phyloP scores from a whole-genome alignment of 2,888 invertebrate species.

The Podotricha telesiphe region DNA sequence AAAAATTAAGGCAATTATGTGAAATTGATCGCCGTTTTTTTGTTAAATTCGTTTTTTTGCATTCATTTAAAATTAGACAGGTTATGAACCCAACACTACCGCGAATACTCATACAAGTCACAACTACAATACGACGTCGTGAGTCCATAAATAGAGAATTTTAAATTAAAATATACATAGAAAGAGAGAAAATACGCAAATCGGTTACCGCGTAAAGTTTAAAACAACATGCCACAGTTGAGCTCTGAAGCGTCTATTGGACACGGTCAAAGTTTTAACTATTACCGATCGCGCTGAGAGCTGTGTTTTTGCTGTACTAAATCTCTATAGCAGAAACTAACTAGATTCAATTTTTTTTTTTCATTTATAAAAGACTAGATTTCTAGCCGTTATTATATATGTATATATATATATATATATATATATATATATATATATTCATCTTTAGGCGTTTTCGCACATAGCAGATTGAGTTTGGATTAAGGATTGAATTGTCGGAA shows the following conservation, averaged over 20 bases:
- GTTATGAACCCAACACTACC: too few relatives aligned
- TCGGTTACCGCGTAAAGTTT: not conserved
- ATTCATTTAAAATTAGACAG: too few relatives aligned
- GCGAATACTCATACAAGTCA: not conserved
- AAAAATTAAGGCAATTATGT: too few relatives aligned
- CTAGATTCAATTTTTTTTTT: not conserved
- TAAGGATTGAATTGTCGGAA: too few relatives aligned
- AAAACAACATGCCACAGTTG: not conserved
- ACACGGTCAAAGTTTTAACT: conserved; percentile 19
- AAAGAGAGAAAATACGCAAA: conserved; percentile 6
- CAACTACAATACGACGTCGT: not conserved
- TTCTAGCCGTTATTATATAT: too few relatives aligned
- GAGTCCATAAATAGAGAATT: not conserved
- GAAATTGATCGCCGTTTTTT: too few relatives aligned
- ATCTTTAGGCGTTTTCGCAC: too few relatives aligned
- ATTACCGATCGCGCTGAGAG: conserved; percentile 12
- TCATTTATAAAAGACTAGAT: not conserved
- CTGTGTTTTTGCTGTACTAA: not conserved
- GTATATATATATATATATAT: too few relatives aligned
- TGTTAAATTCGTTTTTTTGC: too few relatives aligned
- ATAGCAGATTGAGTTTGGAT: too few relatives aligned
- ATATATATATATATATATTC: too few relatives aligned
- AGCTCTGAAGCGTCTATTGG: conserved; percentile 2
- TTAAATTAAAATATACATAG: not conserved
- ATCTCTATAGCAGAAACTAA: not conserved